phyloP scores from a whole-genome alignment of 2,888 invertebrate genomes.

The Spicauda simplicius region DNA sequence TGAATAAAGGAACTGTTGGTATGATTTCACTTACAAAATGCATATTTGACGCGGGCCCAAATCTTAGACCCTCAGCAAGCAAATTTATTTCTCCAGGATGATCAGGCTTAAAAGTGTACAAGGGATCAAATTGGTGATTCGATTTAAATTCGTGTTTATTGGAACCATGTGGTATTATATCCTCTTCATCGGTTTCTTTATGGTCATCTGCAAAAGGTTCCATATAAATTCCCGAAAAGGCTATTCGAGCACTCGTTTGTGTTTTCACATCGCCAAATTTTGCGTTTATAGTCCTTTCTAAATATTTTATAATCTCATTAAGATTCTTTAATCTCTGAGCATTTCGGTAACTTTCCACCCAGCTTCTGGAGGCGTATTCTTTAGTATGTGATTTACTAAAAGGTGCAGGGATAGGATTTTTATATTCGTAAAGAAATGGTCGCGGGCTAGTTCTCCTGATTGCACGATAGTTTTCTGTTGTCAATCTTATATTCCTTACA shows the following conservation, averaged over 20 bases:
- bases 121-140: constrained; percentile 84
- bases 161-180: constrained; percentile 52
- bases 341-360: constrained; percentile 75
- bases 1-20: constrained; percentile 53
- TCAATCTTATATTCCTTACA: constrained; percentile 45
- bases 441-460: constrained; percentile 76
- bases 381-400: constrained; percentile 70
- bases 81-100: constrained; percentile 90
- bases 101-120: constrained; percentile 89
- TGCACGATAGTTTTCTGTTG: constrained; percentile 49
- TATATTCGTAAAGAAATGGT: constrained; percentile 78
- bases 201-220: constrained; percentile 57
- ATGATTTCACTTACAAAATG: constrained; percentile 46
- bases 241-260: constrained; percentile 62
- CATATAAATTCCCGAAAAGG: constrained; percentile 72
- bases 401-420: constrained; percentile 69
- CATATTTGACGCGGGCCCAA: constrained; percentile 57
- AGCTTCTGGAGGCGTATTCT: constrained; percentile 66
- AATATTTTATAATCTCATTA: constrained; percentile 73
- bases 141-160: constrained; percentile 52
- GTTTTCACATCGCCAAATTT: constrained; percentile 71
- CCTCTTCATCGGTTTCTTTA: constrained; percentile 45
- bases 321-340: constrained; percentile 75
- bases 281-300: constrained; percentile 75
- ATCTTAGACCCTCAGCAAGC: constrained; percentile 83